phyloP scores from a whole-genome alignment of 2,888 invertebrate species.

The Epinotia nisella region DNA sequence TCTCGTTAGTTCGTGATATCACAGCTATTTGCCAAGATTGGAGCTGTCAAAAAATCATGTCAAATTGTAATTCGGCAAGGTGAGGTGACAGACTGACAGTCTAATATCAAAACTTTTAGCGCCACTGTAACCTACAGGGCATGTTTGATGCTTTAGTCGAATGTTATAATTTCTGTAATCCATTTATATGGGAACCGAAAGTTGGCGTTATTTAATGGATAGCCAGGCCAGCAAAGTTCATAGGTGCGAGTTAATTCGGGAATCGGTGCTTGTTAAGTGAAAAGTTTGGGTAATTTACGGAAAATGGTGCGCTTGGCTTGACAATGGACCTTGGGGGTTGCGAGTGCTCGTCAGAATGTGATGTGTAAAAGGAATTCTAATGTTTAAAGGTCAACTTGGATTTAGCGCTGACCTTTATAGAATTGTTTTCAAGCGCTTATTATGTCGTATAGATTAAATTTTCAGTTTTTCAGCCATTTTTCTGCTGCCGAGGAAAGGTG shows the following conservation, averaged over 20 bases:
- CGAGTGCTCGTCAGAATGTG: not conserved
- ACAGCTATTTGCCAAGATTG: too few species aligned
- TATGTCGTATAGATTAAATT: too few species aligned
- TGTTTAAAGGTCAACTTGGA: conserved; percentile 6
- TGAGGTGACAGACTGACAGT: too few species aligned
- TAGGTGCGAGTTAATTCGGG: conserved; percentile 35
- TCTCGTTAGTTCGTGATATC: too few species aligned
- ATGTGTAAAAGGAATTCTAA: not conserved
- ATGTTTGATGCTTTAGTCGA: conserved; percentile 60
- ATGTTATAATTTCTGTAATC: conserved; percentile 44
- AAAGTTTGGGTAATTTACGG: conserved; percentile 32
- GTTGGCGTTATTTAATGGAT: conserved; percentile 40
- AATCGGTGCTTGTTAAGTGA: conserved; percentile 31
- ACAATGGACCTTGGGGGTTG: conserved; percentile 2
- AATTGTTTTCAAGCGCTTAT: too few species aligned
- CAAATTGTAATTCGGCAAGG: too few species aligned
- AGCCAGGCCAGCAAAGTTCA: conserved; percentile 32
- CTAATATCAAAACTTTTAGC: conserved; percentile 22
- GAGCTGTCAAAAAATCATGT: too few species aligned
- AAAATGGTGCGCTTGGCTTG: conserved; percentile 22
- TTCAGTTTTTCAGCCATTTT: too few species aligned
- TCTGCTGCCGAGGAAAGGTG: too few species aligned
- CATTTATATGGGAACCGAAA: conserved; percentile 43
- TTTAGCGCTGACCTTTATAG: not conserved
- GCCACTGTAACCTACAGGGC: conserved; percentile 49